Base-by-base conservation (phyloP, 2,888 invertebrate species). In the Andrena praecox region DNA sequence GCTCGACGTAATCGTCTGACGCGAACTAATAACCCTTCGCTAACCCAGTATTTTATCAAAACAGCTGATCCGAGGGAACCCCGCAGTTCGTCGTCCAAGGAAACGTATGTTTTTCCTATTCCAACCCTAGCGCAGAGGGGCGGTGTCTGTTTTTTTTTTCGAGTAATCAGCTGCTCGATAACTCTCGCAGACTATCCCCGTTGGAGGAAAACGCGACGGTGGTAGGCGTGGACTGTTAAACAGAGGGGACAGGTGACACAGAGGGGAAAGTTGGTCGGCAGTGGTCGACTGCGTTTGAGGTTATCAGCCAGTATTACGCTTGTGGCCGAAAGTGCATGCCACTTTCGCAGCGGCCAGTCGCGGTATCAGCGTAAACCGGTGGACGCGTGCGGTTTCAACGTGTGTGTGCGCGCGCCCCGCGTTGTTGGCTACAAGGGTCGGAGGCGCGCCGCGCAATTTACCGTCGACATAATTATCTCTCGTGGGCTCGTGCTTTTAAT, bases 261-360 rank as follows among this genome's bases (percentile, higher is more conserved):
- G 68, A 69, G 31, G 63, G 68, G 69, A 70, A 76, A 79, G 75
- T 76, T 82, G 80, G 73, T 63, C 62, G 54, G 33, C 68, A 50
- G 75, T 68, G 78, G 76, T 86, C 80, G 72, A 56, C 66, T 69
- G 77, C 77, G 84, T 86, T 85, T 74, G 75, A 82, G 86, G 85
- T 88, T 88, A 86, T 88, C 88, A 80, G 83, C 48, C 67, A 56
- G 75, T 78, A 88, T 88, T 88, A 85, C 85, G 88, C 85, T 83
- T 64, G 79, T 64, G 74, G 75, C 74, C 63, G 68, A 33, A 69
- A 69, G 72, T 81, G 70, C 50, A 72, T 64, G 66, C 82, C 72
- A 79, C 80, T 84, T 80, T 79, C 84, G 77, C 71, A 63, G 76
- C 54, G 74, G 68, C 56, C 73, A 63, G 75, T 48, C 73, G 52